These are phyloP conservation scores for Ophonus ardosiacus DNA, from an alignment of 2,888 invertebrate genomes.

Conservation along the genomic window DNA sequence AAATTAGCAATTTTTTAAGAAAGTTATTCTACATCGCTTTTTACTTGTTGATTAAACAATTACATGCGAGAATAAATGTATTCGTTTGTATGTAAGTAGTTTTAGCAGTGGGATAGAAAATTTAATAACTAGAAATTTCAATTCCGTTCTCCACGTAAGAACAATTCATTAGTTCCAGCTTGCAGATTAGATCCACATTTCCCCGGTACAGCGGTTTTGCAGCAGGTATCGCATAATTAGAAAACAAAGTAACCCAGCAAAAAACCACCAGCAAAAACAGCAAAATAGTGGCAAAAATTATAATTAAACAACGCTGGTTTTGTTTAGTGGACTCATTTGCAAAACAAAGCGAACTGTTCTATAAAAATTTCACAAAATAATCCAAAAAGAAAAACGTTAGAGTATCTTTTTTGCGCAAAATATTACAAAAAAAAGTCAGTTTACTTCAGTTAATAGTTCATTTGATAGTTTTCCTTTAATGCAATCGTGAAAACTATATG, in stretches of 20 bases:
- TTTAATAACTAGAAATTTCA: conserved; percentile 11
- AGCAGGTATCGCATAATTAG: conserved; percentile 22
- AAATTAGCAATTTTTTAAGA: too few species aligned
- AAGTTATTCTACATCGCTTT: background rate
- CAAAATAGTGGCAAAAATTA: conserved; percentile 12
- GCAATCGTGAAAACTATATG: too few species aligned
- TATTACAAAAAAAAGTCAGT: too few species aligned
- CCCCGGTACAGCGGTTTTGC: background rate
- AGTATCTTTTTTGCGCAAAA: too few species aligned
- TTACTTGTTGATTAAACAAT: background rate
- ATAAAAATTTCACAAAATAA: background rate
- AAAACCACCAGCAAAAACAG: background rate
- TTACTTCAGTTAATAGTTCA: too few species aligned
- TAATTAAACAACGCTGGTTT: background rate
- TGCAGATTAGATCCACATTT: conserved; percentile 12
- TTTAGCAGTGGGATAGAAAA: background rate
- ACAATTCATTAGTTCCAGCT: conserved; percentile 7
- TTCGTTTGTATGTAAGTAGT: background rate
- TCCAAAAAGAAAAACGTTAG: background rate
- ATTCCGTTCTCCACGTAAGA: background rate
- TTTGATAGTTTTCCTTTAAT: too few species aligned
- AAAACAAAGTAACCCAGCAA: background rate
- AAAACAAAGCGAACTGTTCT: background rate
- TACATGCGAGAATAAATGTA: background rate
- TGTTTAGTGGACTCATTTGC: background rate